Evolutionary conservation across 1,140 invertebrate species (phyloP).

Genomic region (Drosophila gunungcola): DNA sequence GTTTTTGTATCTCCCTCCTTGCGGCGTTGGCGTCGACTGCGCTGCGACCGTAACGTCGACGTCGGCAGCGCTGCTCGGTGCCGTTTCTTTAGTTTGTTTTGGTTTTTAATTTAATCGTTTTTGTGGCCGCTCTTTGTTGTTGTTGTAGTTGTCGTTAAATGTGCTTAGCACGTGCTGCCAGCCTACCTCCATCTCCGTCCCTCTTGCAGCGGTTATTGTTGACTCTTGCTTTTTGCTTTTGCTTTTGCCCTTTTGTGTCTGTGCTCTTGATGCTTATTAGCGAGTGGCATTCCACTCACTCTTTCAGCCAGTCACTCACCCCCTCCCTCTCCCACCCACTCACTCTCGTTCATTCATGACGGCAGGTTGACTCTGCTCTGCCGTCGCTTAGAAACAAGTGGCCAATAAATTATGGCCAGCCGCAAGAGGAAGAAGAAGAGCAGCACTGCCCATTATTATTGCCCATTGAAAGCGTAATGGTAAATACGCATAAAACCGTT

Average conservation of each 20-base stretch:
- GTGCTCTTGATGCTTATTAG: constrained; percentile 78
- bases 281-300: constrained; percentile 74
- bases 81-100: constrained; percentile 82
- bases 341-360: constrained; percentile 54
- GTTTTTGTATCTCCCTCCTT: constrained; percentile 62
- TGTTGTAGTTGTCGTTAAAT: constrained; percentile 79
- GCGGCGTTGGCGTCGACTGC: constrained; percentile 14
- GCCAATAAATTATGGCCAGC: constrained; percentile 78
- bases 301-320: constrained; percentile 28
- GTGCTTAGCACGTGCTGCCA: constrained; percentile 78
- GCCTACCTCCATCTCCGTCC: constrained; percentile 34
- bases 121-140: constrained; percentile 63
- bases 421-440: constrained; percentile 41
- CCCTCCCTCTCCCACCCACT: not conserved
- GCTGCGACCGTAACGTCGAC: not conserved
- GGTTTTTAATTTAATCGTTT: constrained; percentile 83
- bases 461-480: constrained; percentile 74
- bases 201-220: constrained; percentile 37
- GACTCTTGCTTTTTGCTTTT: constrained; percentile 29
- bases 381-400: constrained; percentile 78
- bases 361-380: constrained; percentile 44
- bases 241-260: constrained; percentile 79
- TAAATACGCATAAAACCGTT: constrained; percentile 79
- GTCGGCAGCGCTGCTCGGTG: constrained; percentile 25
- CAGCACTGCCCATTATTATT: constrained; percentile 67